Conservation (phyloP, 1,140 invertebrate genomes). For the Maniola jurtina region DNA sequence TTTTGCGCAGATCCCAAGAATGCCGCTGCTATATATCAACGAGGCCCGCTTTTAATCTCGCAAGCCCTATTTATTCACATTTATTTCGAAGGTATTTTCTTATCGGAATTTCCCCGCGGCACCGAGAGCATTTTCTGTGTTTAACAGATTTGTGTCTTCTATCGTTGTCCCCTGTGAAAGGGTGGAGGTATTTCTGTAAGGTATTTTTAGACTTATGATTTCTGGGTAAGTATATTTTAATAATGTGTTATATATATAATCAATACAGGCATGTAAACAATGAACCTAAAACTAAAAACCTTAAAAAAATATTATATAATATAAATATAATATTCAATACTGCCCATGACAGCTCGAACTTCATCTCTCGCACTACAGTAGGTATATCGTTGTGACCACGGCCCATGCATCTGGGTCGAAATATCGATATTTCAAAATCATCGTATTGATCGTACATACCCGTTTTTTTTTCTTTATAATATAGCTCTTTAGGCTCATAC, state of each 20-base stretch:
- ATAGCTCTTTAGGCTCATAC: no score
- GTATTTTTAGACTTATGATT: background rate
- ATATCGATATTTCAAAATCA: no score
- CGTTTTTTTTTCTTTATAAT: no score
- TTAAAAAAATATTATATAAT: no score
- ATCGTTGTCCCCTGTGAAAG: slow-evolving; percentile 8
- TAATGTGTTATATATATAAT: background rate
- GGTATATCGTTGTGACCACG: no score
- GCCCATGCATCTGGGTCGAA: no score
- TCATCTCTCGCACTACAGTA: no score
- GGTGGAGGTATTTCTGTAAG: background rate
- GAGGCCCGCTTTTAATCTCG: slow-evolving; percentile 62
- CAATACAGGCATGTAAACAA: no score
- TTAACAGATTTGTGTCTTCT: slow-evolving; percentile 53
- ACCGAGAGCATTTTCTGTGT: slow-evolving; percentile 58
- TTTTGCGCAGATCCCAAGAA: slow-evolving; percentile 9
- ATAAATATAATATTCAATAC: no score
- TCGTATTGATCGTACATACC: no score
- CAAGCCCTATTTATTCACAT: slow-evolving; percentile 71
- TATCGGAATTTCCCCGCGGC: slow-evolving; percentile 49
- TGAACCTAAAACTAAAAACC: no score
- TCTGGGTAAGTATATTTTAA: background rate
- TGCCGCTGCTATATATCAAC: slow-evolving; percentile 24
- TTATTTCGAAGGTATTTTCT: slow-evolving; percentile 65
- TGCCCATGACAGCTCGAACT: no score